Conservation (phyloP, 2,113 vertebrate genomes). For the Meriones unguiculatus region DNA sequence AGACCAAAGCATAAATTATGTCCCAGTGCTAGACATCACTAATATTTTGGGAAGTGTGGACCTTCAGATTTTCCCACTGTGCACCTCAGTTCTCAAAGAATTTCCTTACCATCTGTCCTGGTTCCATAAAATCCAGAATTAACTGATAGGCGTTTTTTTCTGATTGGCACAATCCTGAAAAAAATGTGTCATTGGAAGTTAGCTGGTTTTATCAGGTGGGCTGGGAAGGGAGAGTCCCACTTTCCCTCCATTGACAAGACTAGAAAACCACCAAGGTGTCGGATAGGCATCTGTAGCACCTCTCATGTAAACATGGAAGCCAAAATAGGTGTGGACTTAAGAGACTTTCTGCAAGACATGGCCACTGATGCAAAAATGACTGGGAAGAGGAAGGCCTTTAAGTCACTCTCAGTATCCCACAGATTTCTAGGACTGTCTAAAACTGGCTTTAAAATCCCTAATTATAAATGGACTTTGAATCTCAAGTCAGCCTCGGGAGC, state of each 20-base stretch:
- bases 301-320: not conserved
- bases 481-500: not conserved
- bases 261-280: not conserved
- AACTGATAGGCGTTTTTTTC: conserved; percentile 65
- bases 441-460: not conserved
- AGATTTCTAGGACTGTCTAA: not conserved
- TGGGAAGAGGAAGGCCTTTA: not conserved
- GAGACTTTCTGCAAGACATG: not conserved
- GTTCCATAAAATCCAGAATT: conserved; percentile 47
- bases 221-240: not conserved
- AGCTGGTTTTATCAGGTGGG: not conserved
- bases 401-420: not conserved
- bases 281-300: not conserved
- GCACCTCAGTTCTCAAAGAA: not conserved
- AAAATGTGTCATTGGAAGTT: not conserved
- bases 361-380: no score
- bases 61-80: not conserved
- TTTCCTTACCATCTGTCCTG: conserved; percentile 56
- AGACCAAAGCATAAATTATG: no score
- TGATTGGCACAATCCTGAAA: conserved; percentile 64
- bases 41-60: accelerated
- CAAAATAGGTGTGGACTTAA: accelerated
- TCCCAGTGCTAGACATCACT: accelerated
- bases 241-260: not conserved
- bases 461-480: not conserved